A percentile compares a stretch with the other conserved stretches of the same genome.
Conservation (phyloP, 2,888 invertebrate species). For the Meiosimyza platycephala region DNA sequence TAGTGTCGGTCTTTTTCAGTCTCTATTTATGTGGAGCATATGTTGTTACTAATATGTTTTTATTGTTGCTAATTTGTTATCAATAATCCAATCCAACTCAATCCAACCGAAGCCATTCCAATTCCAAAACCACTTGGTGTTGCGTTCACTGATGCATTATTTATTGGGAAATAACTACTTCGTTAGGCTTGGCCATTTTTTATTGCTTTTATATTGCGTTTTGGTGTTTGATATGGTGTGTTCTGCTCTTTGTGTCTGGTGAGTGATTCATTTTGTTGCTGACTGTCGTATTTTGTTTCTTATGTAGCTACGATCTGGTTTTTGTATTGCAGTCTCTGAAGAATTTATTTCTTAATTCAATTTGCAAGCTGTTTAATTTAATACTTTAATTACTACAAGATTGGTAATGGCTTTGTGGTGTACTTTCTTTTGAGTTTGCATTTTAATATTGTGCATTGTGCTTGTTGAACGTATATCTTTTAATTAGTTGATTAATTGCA, state of each 20-base stretch:
- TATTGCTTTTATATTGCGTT: constrained; percentile 26
- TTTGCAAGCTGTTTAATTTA: constrained; percentile 2
- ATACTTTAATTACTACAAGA: constrained; percentile 16
- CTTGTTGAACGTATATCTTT: neutral
- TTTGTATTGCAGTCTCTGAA: no score
- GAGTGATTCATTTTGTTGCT: neutral
- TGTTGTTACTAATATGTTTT: neutral
- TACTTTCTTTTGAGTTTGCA: neutral
- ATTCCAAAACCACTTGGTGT: constrained; percentile 1
- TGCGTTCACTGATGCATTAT: constrained; percentile 20
- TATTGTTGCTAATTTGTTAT: no score
- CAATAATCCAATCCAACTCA: neutral
- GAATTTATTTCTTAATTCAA: constrained; percentile 2
- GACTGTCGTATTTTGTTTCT: neutral
- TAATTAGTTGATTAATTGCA: neutral
- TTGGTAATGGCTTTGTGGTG: constrained; percentile 40
- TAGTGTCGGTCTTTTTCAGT: neutral
- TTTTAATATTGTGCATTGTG: neutral
- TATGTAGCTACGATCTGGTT: neutral
- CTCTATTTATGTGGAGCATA: neutral
- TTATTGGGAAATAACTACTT: constrained; percentile 20
- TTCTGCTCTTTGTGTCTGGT: neutral
- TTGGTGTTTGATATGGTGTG: no score
- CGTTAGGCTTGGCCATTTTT: constrained; percentile 11
- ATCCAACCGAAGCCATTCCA: neutral